Evolutionary conservation across 2,888 invertebrate species (phyloP).

Genomic region (Macaria notata): DNA sequence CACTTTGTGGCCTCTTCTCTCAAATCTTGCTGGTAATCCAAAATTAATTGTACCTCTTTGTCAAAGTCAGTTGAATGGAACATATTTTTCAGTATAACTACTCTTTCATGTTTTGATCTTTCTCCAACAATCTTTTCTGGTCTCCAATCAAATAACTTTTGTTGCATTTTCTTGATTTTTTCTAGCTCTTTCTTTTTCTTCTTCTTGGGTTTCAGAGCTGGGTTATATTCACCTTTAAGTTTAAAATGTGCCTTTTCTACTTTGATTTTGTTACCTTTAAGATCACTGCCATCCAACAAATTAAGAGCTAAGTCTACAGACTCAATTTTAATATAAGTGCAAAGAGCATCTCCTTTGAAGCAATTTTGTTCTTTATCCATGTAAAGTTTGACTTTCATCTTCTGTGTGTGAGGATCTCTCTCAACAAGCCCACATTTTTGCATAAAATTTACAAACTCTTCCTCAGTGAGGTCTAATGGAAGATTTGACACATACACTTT

Average conservation of each 20-base stretch:
- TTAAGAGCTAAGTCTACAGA: constrained; percentile 96
- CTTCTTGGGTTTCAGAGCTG: constrained; percentile 94
- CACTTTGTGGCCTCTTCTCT: constrained; percentile 94
- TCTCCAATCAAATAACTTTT: constrained; percentile 98
- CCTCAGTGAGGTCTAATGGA: constrained; percentile 93
- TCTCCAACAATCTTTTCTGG: constrained; percentile 95
- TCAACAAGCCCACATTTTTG: constrained; percentile 97
- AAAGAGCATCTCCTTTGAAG: constrained; percentile 97
- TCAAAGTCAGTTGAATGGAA: constrained; percentile 95
- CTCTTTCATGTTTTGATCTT: constrained; percentile 92
- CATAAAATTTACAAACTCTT: constrained; percentile 96
- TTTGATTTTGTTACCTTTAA: constrained; percentile 90
- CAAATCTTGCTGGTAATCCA: constrained; percentile 96
- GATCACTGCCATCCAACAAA: constrained; percentile 93
- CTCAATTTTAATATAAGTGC: constrained; percentile 98
- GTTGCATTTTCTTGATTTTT: constrained; percentile 94
- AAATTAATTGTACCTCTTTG: constrained; percentile 92
- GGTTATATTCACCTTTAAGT: constrained; percentile 97
- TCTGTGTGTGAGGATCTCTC: constrained; percentile 89
- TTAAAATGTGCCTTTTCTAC: constrained; percentile 97
- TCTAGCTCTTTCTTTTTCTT: constrained; percentile 94
- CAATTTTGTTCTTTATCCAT: constrained; percentile 88
- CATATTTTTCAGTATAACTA: constrained; percentile 96
- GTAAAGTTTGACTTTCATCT: constrained; percentile 96
- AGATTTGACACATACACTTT: constrained; percentile 98